These are phyloP conservation scores for Propithecus deckenii DNA, from an alignment of 2,797 vertebrate species.

Conservation along the genomic window DNA sequence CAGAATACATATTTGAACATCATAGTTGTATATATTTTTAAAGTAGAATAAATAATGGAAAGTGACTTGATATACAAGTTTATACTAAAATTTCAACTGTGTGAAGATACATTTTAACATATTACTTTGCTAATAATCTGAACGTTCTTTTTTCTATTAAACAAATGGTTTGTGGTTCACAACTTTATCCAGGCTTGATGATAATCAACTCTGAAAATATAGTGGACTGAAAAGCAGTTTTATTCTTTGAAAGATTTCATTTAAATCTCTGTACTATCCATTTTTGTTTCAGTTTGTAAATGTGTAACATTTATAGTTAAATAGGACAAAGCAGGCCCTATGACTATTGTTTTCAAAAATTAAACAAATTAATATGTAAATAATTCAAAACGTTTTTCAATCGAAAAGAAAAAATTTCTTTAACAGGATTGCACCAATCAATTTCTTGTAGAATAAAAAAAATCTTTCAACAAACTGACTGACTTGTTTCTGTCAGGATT, in stretches of 20 bases:
- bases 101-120: conserved; percentile 75
- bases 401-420: conserved; percentile 48
- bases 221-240: conserved; percentile 70
- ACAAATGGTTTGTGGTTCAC: conserved; percentile 47
- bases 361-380: conserved; percentile 84
- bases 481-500: conserved; percentile 55
- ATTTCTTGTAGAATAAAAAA: conserved; percentile 66
- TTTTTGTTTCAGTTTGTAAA: conserved; percentile 76
- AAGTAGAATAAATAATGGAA: conserved; percentile 72
- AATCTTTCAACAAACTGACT: conserved; percentile 44
- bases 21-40: conserved; percentile 84
- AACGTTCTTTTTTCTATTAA: conserved; percentile 68
- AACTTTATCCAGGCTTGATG: conserved; percentile 66
- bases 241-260: conserved; percentile 76
- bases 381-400: conserved; percentile 68
- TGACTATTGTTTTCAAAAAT: conserved; percentile 83
- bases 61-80: conserved; percentile 75
- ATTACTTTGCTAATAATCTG: conserved; percentile 75
- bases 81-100: conserved; percentile 70
- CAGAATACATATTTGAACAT: conserved; percentile 78
- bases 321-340: conserved; percentile 75
- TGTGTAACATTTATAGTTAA: conserved; percentile 69
- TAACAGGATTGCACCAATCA: not conserved
- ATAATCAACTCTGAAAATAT: conserved; percentile 77
- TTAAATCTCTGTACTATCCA: conserved; percentile 76